These are phyloP conservation scores for Ctena decussata DNA, from an alignment of 2,888 invertebrate genomes.

Conservation along the genomic window DNA sequence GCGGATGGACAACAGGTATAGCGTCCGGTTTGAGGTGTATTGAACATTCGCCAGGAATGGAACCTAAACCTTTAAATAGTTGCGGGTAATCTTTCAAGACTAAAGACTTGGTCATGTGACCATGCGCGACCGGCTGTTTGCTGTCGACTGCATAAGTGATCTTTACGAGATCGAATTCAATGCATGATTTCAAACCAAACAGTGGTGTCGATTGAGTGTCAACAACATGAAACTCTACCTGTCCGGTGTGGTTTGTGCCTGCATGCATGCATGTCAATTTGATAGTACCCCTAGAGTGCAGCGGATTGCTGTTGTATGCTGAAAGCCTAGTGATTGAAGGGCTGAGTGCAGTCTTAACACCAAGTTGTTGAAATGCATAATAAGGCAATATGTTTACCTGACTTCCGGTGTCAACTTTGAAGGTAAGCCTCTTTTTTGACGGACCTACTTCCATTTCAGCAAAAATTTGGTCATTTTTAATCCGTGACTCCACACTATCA, in stretches of 20 bases:
- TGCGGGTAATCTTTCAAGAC: no score
- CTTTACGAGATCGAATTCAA: no score
- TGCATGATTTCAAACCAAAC: no score
- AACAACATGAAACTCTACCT: no score
- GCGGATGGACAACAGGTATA: constrained; percentile 58
- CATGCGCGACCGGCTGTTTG: no score
- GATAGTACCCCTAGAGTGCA: neutral
- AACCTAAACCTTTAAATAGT: no score
- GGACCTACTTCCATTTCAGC: constrained; percentile 2
- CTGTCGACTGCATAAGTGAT: no score
- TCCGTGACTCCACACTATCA: neutral
- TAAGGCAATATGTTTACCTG: constrained; percentile 15
- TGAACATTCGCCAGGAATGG: constrained; percentile 39
- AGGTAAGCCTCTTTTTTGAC: neutral
- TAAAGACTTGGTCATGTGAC: no score
- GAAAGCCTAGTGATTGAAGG: neutral
- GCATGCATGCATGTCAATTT: neutral
- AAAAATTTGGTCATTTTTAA: neutral
- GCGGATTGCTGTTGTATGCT: neutral
- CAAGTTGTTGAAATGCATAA: constrained; percentile 6
- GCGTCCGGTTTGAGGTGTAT: constrained; percentile 45
- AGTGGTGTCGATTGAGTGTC: no score
- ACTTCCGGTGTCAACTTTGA: neutral
- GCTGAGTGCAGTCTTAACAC: constrained; percentile 13
- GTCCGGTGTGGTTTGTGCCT: neutral